Percentiles rank a stretch among this genome's conserved stretches.
These are phyloP conservation scores for Bombycilla garrulus DNA, from an alignment of 2,113 vertebrate species.

Conservation along the genomic window DNA sequence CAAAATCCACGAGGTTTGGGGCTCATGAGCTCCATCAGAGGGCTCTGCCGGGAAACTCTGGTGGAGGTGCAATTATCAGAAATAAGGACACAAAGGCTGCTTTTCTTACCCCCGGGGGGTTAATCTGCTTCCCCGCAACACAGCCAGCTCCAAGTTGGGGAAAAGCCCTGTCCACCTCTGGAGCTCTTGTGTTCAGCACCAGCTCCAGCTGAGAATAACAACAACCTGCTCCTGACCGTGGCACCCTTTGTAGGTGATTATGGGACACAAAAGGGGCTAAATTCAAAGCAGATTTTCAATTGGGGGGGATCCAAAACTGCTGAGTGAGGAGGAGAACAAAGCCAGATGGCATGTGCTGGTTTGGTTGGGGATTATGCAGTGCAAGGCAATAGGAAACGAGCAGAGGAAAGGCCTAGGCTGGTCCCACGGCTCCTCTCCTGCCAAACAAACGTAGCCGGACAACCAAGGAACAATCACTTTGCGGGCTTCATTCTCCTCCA, in stretches of 20 bases:
- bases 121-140: background rate
- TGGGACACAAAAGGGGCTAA: conserved; percentile 28
- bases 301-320: conserved; percentile 51
- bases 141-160: background rate
- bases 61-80: background rate
- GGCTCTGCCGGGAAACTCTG: background rate
- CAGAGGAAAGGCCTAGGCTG: background rate
- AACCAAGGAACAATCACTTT: conserved; percentile 23
- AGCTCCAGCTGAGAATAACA: background rate
- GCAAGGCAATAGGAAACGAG: conserved; percentile 59
- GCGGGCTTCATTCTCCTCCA: conserved; percentile 37
- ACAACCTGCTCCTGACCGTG: conserved; percentile 11
- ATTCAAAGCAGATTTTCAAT: conserved; percentile 64
- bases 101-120: background rate
- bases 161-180: background rate
- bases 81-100: background rate
- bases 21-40: conserved; percentile 10
- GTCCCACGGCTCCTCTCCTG: conserved; percentile 28
- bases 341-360: conserved; percentile 54
- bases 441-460: conserved; percentile 37
- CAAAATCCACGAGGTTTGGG: background rate
- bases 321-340: conserved; percentile 69
- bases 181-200: background rate
- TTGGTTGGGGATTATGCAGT: conserved; percentile 20
- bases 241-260: background rate